Evolutionary conservation across 1,140 invertebrate genomes (phyloP).

Genomic region (Drosophila fuyamai): DNA sequence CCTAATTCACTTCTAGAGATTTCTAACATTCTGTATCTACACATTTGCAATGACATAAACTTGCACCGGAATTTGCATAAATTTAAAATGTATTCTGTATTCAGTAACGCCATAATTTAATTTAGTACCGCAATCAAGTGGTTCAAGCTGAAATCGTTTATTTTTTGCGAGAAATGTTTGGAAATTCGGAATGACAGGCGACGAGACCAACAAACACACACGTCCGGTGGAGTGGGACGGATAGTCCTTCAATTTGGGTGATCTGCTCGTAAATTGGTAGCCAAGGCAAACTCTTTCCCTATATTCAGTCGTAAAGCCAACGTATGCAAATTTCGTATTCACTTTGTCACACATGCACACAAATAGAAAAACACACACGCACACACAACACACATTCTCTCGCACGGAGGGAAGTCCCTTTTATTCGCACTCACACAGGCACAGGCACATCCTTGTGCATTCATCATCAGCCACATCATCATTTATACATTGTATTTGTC

Average conservation of each 20-base stretch:
- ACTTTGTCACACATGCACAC: conserved; percentile 66
- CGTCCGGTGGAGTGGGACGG: conserved; percentile 21
- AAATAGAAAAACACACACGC: conserved; percentile 46
- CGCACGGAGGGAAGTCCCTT: conserved; percentile 19
- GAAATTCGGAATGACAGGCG: conserved; percentile 58
- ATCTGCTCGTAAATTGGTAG: conserved; percentile 58
- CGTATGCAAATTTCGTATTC: conserved; percentile 80
- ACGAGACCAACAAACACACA: conserved; percentile 28
- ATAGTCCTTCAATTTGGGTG: conserved; percentile 66
- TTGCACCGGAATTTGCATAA: conserved; percentile 42
- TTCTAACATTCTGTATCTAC: conserved; percentile 11
- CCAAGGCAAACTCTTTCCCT: conserved; percentile 57
- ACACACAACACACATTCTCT: conserved; percentile 16
- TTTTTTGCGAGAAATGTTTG: conserved; percentile 54
- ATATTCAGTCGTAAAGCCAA: conserved; percentile 72
- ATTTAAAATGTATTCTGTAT: conserved; percentile 52
- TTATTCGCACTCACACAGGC: conserved; percentile 30
- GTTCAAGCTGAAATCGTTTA: conserved; percentile 58
- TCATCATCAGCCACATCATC: conserved; percentile 79
- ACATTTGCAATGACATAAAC: conserved; percentile 23
- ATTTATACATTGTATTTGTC: conserved; percentile 81
- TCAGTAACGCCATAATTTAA: conserved; percentile 75
- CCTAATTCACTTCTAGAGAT: conserved; percentile 20
- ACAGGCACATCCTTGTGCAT: conserved; percentile 58
- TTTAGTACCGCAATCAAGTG: conserved; percentile 80